Conservation (phyloP, 2,113 vertebrate species). For the Mastomys natalensis region DNA sequence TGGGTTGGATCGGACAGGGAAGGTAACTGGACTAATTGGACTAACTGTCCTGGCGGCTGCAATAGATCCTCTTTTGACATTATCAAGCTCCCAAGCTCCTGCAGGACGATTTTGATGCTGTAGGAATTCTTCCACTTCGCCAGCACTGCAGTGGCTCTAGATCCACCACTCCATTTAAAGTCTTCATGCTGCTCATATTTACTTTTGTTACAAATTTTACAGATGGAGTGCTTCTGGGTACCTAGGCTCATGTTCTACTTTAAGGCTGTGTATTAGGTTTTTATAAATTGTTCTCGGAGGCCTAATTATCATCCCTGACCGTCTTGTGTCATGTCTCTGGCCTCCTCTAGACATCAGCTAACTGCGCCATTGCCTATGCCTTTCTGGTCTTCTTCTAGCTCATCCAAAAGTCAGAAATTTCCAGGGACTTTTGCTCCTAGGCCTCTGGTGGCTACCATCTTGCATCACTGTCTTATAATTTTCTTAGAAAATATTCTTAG, state of each 20-base stretch:
- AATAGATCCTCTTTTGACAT: slow-evolving; percentile 97
- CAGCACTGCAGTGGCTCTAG: slow-evolving; percentile 91
- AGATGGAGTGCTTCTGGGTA: not conserved
- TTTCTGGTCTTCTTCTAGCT: slow-evolving; percentile 97
- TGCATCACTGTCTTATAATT: not conserved
- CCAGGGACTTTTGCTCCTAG: slow-evolving; percentile 96
- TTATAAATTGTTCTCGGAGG: slow-evolving; percentile 87
- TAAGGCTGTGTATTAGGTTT: not conserved
- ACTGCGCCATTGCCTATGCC: slow-evolving; percentile 95
- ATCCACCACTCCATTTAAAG: slow-evolving; percentile 88
- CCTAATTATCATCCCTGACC: slow-evolving; percentile 97
- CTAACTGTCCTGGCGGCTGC: slow-evolving; percentile 95
- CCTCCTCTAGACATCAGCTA: slow-evolving; percentile 97
- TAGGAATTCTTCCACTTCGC: slow-evolving; percentile 95
- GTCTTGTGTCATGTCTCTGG: slow-evolving; percentile 96
- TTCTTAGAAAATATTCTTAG: slow-evolving; percentile 20
- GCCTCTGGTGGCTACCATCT: not conserved
- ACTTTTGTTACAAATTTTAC: not conserved
- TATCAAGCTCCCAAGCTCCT: slow-evolving; percentile 95
- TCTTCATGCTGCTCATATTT: too few species aligned
- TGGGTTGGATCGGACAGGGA: slow-evolving; percentile 84
- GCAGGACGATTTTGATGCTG: slow-evolving; percentile 95
- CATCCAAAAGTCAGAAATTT: slow-evolving; percentile 98
- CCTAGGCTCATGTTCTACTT: not conserved
- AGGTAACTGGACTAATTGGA: slow-evolving; percentile 91